Evolutionary conservation across 2,888 invertebrate species (phyloP), one percentile per base, ranked within the genome.

Genomic region (Auanema freiburgensis): DNA sequence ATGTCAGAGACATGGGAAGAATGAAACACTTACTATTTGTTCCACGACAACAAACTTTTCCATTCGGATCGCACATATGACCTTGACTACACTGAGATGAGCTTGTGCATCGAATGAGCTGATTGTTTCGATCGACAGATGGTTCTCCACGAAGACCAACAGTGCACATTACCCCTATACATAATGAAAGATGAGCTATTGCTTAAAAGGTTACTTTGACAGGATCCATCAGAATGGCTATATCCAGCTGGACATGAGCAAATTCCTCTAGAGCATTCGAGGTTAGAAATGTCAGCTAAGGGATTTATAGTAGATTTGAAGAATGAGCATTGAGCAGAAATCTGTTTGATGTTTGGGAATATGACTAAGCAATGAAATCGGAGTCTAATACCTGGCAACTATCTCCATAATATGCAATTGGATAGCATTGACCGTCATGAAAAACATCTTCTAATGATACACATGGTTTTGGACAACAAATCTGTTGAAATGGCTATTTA

Each of bases 381-480:
- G 33, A 3, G 8, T 33, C 33, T 33, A 33, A 33, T 57, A 77
- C 79, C 55, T 64, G 63, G 65, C 80, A 80, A 59, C 71, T 71
- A 63, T 80, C 79, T 0, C 79, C 79, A 62, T 80, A 72, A 60
- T 73, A 79, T 8, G 79, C 77, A 24, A 73, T 72, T 12, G 80
- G 69, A 49, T 72, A 74, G 63, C 81, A 80, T 59, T 80, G 81
- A 0, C 81, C 81, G 12, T 78, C 71, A 62, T 79, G 67, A 60
- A 78, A 79, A 51, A 79, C 76, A 64, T 80, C 81, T 56, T 80
- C 80, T n/a, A 79, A 66, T 3, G 77, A 76, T n/a, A 78, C 63
- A 54, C 81, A 80, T 2, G 81, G 79, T 62, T 81, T 81, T 21
- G 81, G 81, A 52, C 81, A 80, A 61, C 81, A 80, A 53, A 81